Conservation (phyloP, 1,140 invertebrate genomes). For the Neodiprion virginianus region DNA sequence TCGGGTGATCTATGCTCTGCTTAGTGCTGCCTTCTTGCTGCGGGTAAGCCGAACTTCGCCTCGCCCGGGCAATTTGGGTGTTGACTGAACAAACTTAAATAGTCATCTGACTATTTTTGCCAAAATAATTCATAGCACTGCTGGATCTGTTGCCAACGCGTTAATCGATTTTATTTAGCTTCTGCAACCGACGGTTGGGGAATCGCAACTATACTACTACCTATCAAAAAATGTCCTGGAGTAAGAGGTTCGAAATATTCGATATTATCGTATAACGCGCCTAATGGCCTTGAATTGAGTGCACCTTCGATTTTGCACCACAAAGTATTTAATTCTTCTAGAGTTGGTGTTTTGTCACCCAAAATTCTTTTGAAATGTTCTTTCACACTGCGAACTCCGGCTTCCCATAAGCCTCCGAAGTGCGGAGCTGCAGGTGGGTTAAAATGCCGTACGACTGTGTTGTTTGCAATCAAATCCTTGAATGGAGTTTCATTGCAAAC, state of each 20-base stretch:
- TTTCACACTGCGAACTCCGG: slow-evolving; percentile 31
- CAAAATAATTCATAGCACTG: no score
- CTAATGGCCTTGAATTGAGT: slow-evolving; percentile 18
- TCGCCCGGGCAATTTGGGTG: no score
- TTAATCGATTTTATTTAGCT: no score
- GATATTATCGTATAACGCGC: slow-evolving; percentile 21
- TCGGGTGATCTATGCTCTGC: no score
- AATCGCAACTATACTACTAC: slow-evolving; percentile 26
- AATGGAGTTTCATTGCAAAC: neutral
- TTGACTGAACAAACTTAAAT: no score
- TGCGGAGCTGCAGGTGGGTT: slow-evolving; percentile 25
- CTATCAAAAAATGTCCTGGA: slow-evolving; percentile 46
- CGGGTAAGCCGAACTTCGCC: no score
- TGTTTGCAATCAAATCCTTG: neutral
- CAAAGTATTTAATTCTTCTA: no score
- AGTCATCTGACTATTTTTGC: no score
- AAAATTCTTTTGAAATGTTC: slow-evolving; percentile 17
- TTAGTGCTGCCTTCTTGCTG: no score
- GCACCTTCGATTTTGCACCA: no score
- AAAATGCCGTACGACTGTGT: slow-evolving; percentile 26
- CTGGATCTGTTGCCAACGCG: no score
- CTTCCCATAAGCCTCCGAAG: slow-evolving; percentile 27
- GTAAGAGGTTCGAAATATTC: slow-evolving; percentile 31
- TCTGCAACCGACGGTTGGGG: slow-evolving; percentile 17
- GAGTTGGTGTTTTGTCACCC: no score